Percentiles rank a stretch among this genome's conserved stretches.
phyloP scores from a whole-genome alignment of 2,113 vertebrate genomes.

The Lycocorax pyrrhopterus region DNA sequence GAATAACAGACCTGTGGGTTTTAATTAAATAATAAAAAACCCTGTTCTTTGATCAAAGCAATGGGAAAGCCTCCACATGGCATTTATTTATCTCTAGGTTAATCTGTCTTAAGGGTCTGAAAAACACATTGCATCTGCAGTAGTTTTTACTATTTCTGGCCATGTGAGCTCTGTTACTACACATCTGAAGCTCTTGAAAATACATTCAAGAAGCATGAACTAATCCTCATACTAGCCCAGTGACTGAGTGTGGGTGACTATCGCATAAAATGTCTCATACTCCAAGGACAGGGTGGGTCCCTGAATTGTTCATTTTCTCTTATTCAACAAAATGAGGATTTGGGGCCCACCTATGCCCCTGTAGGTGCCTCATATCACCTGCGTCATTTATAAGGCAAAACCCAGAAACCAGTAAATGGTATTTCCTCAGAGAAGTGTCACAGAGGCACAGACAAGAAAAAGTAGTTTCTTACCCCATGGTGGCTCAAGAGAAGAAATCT shows the following conservation, averaged over 20 bases:
- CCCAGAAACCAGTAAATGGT: background rate
- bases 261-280: background rate
- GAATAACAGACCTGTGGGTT: background rate
- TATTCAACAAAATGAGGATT: background rate
- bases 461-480: background rate
- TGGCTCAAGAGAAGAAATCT: background rate
- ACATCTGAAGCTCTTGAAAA: background rate
- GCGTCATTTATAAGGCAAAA: background rate
- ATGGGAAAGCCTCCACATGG: background rate
- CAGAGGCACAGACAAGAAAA: background rate
- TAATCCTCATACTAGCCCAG: background rate
- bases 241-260: background rate
- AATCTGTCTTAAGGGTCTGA: background rate
- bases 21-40: background rate
- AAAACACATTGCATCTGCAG: background rate
- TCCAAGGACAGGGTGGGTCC: background rate
- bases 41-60: background rate
- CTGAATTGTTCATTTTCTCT: background rate
- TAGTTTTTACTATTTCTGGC: slow-evolving; percentile 6
- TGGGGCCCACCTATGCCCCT: background rate
- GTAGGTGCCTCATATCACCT: background rate
- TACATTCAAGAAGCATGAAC: background rate
- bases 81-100: slow-evolving; percentile 13
- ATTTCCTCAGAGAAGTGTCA: background rate
- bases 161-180: background rate